Conservation (phyloP, 2,797 vertebrate species). For the Poeciliopsis gracilis region DNA sequence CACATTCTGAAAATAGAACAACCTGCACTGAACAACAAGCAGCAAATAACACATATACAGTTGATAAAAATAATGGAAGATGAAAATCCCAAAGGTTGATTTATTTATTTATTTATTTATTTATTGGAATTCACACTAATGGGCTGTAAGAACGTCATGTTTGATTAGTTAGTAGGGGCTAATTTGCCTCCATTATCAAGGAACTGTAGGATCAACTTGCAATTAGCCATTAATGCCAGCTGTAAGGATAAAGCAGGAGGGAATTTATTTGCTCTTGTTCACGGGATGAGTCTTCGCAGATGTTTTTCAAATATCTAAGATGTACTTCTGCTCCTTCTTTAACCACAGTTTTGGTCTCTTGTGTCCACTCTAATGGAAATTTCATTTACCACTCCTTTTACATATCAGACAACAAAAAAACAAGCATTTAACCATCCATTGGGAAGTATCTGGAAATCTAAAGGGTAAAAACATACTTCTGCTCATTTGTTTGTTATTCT, state of each 20-base stretch:
- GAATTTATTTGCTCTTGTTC: constrained; percentile 30
- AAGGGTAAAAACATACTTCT: constrained; percentile 14
- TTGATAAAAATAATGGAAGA: background rate
- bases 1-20: background rate
- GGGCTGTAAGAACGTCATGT: constrained; percentile 16
- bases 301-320: constrained; percentile 32
- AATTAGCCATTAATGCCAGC: constrained; percentile 55
- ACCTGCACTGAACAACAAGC: background rate
- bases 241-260: constrained; percentile 31
- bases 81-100: background rate
- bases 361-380: constrained; percentile 54
- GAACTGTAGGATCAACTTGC: constrained; percentile 49
- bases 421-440: constrained; percentile 55
- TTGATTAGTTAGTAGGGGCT: constrained; percentile 17
- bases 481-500: constrained; percentile 18
- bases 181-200: constrained; percentile 54
- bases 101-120: background rate
- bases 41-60: background rate
- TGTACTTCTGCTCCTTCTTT: constrained; percentile 47
- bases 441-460: constrained; percentile 54
- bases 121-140: background rate
- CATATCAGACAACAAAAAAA: constrained; percentile 64
- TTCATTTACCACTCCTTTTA: constrained; percentile 64
- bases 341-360: constrained; percentile 41
- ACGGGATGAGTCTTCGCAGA: constrained; percentile 26